These are phyloP conservation scores for Philereme vetulata DNA, from an alignment of 2,888 invertebrate genomes.

Conservation along the genomic window DNA sequence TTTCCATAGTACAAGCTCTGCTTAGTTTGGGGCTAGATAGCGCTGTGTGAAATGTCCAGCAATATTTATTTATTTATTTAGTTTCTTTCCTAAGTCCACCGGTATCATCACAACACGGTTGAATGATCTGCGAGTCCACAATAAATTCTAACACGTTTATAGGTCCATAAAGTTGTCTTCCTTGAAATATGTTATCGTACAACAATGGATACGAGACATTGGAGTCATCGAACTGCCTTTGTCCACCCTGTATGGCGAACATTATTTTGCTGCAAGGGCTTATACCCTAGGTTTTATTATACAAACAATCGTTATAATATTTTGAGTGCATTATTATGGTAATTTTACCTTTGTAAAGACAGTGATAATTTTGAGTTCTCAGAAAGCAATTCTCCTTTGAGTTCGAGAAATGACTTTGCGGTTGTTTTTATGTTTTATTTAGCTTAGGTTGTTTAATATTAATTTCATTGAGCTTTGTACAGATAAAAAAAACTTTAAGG, in stretches of 20 bases:
- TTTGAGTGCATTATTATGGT: conserved; percentile 29
- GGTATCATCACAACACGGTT: neutral
- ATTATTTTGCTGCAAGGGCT: conserved; percentile 60
- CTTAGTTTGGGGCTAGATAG: no score
- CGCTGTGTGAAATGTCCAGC: no score
- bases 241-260: conserved; percentile 71
- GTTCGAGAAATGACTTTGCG: neutral
- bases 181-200: conserved; percentile 17
- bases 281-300: conserved; percentile 21
- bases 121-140: conserved; percentile 1
- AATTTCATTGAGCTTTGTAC: no score
- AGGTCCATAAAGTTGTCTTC: conserved; percentile 20
- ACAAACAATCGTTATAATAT: conserved; percentile 27
- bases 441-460: no score
- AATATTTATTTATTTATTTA: no score
- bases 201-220: conserved; percentile 52
- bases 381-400: conserved; percentile 15
- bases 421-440: neutral
- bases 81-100: no score
- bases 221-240: conserved; percentile 76
- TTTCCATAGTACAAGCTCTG: no score
- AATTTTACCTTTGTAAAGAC: conserved; percentile 24
- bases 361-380: conserved; percentile 31
- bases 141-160: conserved; percentile 15
- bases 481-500: no score